Base-by-base conservation (phyloP, 2,888 invertebrate genomes). In the Cataglyphis rosenhaueri region DNA sequence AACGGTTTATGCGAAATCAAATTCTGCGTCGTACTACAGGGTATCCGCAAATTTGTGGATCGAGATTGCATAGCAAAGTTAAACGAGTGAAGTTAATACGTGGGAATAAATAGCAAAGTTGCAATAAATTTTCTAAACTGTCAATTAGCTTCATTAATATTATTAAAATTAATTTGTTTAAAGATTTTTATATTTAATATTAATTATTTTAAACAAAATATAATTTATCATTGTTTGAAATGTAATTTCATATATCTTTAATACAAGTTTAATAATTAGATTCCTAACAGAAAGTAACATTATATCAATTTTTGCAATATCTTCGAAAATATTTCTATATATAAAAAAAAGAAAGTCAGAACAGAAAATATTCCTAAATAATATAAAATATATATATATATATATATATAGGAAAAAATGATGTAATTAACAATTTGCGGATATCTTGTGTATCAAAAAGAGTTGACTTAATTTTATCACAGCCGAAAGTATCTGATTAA, bases 401-500 rank as follows among this genome's bases (percentile, higher is more conserved):
- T n/a, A 18, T 6, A 52, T 35, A 48, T 48, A 18, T 18, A 25
- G 12, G 12, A 21, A 66, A 44, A 15, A 55, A 76, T 4, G 3
- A 3, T 0, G 3, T 48, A 3, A 18, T 52, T 66, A 52, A 65
- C 4, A 38, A 52, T 66, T 66, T 5, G 4, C 8, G 8, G 1
- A 57, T 6, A 38, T 18, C 25, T 35, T 6, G 32, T 6, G 9
- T 32, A 74, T 82, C 61, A n/a, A 66, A n/a, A 8, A 21, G 44
- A 35, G 6, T 35, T 6, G 35, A 18, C 55, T 59, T 41, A 73
- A 21, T 74, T 57, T 38, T 55, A 73, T 78, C 68, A 81, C 84
- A 57, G 55, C 8, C 41, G 44, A 82, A 83, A 83, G 74, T 71
- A 81, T 84, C 79, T 73, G 74, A 84, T 89, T 68, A 81, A 79